phyloP scores from a whole-genome alignment of 2,797 vertebrate genomes.

The Erethizon dorsatum region DNA sequence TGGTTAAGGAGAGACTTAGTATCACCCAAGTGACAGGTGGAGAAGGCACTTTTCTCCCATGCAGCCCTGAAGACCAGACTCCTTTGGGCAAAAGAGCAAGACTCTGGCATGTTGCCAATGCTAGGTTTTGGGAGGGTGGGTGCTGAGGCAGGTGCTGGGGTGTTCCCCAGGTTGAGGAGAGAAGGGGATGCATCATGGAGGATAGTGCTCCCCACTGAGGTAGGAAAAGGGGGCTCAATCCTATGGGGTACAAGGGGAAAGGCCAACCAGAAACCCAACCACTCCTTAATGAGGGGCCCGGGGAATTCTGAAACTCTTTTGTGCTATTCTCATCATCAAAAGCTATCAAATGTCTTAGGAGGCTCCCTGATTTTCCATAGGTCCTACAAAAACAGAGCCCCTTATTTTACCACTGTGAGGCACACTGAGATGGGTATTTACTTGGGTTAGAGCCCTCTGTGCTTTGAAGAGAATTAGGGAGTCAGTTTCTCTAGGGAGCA shows the following conservation, averaged over 20 bases:
- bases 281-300: neutral
- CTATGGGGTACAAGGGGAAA: neutral
- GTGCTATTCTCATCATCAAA: conserved; percentile 34
- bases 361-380: conserved; percentile 46
- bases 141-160: neutral
- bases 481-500: conserved; percentile 12
- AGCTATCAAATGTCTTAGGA: conserved; percentile 28
- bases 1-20: conserved; percentile 55
- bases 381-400: conserved; percentile 22
- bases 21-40: conserved; percentile 41
- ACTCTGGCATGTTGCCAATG: neutral
- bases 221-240: conserved; percentile 71
- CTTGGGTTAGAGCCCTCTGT: neutral
- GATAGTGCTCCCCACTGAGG: conserved; percentile 66
- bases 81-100: conserved; percentile 56
- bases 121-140: conserved; percentile 8
- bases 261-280: neutral
- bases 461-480: conserved; percentile 47
- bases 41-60: conserved; percentile 74
- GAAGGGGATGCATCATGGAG: conserved; percentile 62
- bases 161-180: neutral
- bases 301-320: neutral
- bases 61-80: neutral
- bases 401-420: conserved; percentile 46
- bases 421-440: neutral